Evolutionary conservation across 2,113 vertebrate genomes (phyloP), one percentile per base, ranked within the genome.

Genomic region (Mastomys coucha): DNA sequence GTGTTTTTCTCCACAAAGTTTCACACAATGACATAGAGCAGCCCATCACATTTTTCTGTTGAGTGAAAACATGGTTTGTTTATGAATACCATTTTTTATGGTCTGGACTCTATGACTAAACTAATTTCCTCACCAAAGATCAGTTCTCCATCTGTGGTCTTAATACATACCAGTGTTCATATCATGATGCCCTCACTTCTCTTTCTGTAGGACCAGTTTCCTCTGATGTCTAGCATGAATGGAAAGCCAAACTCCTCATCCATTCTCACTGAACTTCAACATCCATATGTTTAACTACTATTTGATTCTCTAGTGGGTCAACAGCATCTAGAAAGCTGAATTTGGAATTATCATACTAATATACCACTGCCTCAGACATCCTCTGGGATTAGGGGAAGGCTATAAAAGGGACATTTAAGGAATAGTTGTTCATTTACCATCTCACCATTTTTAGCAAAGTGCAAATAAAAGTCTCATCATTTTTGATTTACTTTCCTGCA

Each of bases 271-370:
- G 19, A 85, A 91, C 72, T 53, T 91, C 39, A 69, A 69, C 33
- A 51, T 95, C 97, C 49, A 49, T 72, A 53, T 67, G 33, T 69
- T 33, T 97, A 87, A 42, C 85, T 96, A 70, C 1, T 49, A 19
- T 76, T 97, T 97, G 77, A 84, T 31, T 98, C 96, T 72, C 69
- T 92, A 14, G 11, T 91, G 63, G 89, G 70, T 94, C 56, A 92
- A 76, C 70, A 91, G 63, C 51, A 98, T 89, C 39, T 81, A 91
- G 97, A 82, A 95, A 96, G 97, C 26, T 91, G 94, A 96, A 77
- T 85, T 89, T 77, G 17, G 28, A 97, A 8, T 92, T 96, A 16
- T 96, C 58, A 73, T 58, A 51, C 7, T 97, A 95, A 94, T 96
- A 96, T 75, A 49, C 33, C 88, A 20, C 92, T 96, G 84, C 72